phyloP scores from a whole-genome alignment of 2,797 vertebrate species.

The Anisognathus igniventris region DNA sequence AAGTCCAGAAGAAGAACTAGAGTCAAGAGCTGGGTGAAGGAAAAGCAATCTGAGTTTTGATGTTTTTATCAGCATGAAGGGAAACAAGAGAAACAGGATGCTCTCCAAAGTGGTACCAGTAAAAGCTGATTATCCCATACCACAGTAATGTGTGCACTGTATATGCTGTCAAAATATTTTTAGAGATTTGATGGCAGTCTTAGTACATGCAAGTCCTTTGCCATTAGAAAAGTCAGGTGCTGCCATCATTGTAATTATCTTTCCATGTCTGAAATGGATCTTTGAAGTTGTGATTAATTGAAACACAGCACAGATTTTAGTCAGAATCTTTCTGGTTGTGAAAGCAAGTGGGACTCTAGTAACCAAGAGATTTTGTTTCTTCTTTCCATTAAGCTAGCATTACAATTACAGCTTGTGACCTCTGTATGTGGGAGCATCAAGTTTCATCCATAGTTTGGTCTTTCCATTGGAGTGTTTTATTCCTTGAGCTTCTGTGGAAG shows the following conservation, averaged over 20 bases:
- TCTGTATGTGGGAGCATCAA: rapidly evolving
- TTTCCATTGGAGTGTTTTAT: background rate
- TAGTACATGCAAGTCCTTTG: background rate
- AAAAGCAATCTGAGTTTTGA: background rate
- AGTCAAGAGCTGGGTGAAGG: background rate
- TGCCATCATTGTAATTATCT: background rate
- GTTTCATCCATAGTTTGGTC: background rate
- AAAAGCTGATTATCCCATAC: background rate
- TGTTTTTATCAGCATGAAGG: background rate
- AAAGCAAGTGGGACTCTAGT: background rate
- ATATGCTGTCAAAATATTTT: background rate
- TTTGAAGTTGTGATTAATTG: background rate
- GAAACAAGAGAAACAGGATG: background rate
- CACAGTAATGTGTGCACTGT: background rate
- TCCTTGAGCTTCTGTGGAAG: background rate
- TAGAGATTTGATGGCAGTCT: background rate
- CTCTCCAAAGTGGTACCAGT: background rate
- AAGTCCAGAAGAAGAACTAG: background rate
- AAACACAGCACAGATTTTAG: background rate
- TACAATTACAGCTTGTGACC: rapidly evolving
- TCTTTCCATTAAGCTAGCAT: background rate
- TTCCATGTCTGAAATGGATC: background rate
- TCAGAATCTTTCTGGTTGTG: background rate
- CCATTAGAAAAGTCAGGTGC: background rate
- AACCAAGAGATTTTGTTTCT: background rate